Base-by-base conservation (phyloP, 2,888 invertebrate genomes). In the Lordiphosa andalusiaca region DNA sequence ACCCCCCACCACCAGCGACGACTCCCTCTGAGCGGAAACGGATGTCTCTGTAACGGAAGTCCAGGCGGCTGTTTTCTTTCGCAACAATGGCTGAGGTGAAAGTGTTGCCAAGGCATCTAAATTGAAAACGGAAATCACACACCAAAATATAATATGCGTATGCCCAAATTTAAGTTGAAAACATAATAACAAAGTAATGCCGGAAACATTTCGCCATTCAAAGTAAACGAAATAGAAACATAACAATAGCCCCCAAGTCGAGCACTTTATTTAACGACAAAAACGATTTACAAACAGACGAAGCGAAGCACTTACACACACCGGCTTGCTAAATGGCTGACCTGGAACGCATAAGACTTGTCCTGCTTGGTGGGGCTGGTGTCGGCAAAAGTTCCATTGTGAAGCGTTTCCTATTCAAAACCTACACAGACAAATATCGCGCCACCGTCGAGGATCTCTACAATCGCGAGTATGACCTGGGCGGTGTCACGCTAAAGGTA, bases 391-490 rank as follows among this genome's bases (percentile, higher is more conserved):
- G 95, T 85, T 93, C 95, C 77, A 94, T 97, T 73, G 92, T 96
- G 50, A 93, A 94, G 76, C 91, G 95, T 49, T 94, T 96, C 85
- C 91, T 96, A 55, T 93, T 93, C 84, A 94, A 95, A 87, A 93
- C 94, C 4, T 97, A 94, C 90, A 92, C 92, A 48, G 95, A 95
- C 82, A 93, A 94, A 85, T 96, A 97, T 89, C 92, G 93, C 73
- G 94, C 95, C 77, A 97, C 96, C 10, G 95, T 96, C 33, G 96
- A 97, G 88, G 97, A 97, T 88, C 91, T 96, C 23, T 96, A 95
- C 90, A 95, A 94, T 84, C 91, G 95, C 57, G 95, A 96, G 88
- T 96, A 95, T 88, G 93, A 94, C 84, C 91, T 95, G 57, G 94
- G 95, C 35, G 94, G 95, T 39, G 92, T 93, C 69, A 93, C 93